A percentile compares a stretch with the other conserved stretches of the same genome.
These are phyloP conservation scores for Orthosia gracilis DNA, from an alignment of 2,888 invertebrate species.

Conservation along the genomic window DNA sequence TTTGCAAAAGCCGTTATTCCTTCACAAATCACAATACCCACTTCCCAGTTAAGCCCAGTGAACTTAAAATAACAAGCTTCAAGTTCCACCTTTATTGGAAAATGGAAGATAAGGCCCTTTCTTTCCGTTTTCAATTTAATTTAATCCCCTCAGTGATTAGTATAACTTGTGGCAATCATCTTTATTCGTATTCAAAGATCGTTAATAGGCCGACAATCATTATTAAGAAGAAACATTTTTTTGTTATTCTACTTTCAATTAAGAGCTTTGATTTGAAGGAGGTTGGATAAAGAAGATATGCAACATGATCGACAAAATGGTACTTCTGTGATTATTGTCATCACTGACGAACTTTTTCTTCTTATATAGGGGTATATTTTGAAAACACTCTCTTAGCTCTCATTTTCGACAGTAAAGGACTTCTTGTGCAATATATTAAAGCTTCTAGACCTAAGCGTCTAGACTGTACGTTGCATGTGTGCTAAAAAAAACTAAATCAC, in stretches of 20 bases:
- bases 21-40: constrained; percentile 24
- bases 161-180: constrained; percentile 16
- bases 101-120: constrained; percentile 46
- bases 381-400: too few species aligned
- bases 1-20: background rate
- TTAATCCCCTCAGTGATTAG: constrained; percentile 46
- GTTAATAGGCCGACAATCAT: background rate
- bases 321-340: too few species aligned
- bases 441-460: background rate
- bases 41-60: constrained; percentile 27
- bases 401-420: too few species aligned
- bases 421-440: background rate
- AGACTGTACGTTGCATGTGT: background rate
- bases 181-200: constrained; percentile 9
- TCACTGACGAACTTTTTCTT: too few species aligned
- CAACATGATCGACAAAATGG: too few species aligned
- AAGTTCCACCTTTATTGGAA: constrained; percentile 48
- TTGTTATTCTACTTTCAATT: background rate
- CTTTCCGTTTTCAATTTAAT: constrained; percentile 50
- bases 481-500: background rate
- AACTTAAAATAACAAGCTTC: constrained; percentile 48
- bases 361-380: too few species aligned
- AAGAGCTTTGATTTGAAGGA: too few species aligned
- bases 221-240: background rate
- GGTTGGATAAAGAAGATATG: too few species aligned